Evolutionary conservation across 2,113 vertebrate genomes (phyloP).

Genomic region (Empidonax traillii): DNA sequence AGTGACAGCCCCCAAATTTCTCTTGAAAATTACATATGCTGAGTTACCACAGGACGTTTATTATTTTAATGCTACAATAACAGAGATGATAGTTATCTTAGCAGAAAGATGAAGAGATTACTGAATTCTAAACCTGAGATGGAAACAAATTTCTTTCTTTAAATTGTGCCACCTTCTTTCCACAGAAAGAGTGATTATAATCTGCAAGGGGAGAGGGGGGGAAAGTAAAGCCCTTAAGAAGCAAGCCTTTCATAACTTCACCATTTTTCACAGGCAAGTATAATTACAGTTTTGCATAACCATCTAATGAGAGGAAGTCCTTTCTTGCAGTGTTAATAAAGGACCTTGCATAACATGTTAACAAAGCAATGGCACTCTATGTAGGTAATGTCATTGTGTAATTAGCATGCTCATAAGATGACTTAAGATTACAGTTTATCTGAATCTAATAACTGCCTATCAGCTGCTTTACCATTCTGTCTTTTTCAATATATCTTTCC

Average conservation of each 20-base stretch:
- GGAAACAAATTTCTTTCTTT: constrained; percentile 61
- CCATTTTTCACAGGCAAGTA: constrained; percentile 69
- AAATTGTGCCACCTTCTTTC: constrained; percentile 11
- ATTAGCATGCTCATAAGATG: constrained; percentile 81
- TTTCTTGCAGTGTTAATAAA: constrained; percentile 85
- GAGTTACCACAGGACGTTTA: neutral
- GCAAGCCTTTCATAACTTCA: constrained; percentile 66
- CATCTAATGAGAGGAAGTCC: constrained; percentile 78
- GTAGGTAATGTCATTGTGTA: constrained; percentile 81
- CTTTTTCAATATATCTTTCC: constrained; percentile 68
- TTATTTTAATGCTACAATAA: constrained; percentile 16
- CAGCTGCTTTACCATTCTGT: constrained; percentile 66
- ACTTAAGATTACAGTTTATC: constrained; percentile 84
- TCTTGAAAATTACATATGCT: neutral
- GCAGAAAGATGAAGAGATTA: constrained; percentile 44
- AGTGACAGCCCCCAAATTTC: neutral
- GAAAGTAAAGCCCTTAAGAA: constrained; percentile 45
- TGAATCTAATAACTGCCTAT: constrained; percentile 82
- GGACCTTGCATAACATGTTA: constrained; percentile 76
- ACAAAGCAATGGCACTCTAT: constrained; percentile 76
- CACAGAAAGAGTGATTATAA: constrained; percentile 48
- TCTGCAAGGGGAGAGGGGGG: neutral
- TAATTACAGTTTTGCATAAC: constrained; percentile 84
- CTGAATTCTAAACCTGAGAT: constrained; percentile 27
- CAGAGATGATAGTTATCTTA: neutral